phyloP scores from a whole-genome alignment of 2,888 invertebrate species.

The Eremobia ochroleuca region DNA sequence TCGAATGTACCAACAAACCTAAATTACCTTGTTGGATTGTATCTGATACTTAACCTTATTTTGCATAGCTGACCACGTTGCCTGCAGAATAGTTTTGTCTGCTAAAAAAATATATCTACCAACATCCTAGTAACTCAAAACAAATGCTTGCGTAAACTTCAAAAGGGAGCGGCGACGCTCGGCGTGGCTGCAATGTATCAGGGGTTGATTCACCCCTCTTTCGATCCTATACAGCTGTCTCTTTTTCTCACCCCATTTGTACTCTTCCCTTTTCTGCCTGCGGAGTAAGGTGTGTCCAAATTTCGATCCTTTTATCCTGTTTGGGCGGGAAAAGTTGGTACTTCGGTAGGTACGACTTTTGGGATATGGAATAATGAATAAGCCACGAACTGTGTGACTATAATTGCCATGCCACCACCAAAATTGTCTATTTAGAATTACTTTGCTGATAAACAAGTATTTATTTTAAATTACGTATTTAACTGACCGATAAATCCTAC shows the following conservation, averaged over 20 bases:
- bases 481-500: not conserved
- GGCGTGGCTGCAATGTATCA: constrained; percentile 81
- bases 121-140: constrained; percentile 24
- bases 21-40: constrained; percentile 19
- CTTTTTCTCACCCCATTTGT: constrained; percentile 83
- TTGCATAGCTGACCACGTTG: constrained; percentile 10
- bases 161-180: constrained; percentile 63
- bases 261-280: constrained; percentile 78
- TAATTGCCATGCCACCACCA: constrained; percentile 1
- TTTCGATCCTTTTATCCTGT: constrained; percentile 62
- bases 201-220: constrained; percentile 89
- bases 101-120: constrained; percentile 6
- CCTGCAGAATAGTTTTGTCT: constrained; percentile 2
- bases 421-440: not conserved
- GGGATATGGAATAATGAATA: constrained; percentile 22
- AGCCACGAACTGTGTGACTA: constrained; percentile 5
- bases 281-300: constrained; percentile 63
- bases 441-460: constrained; percentile 3
- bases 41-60: constrained; percentile 27
- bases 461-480: not conserved
- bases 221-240: constrained; percentile 80
- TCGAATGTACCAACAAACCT: not conserved
- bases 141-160: constrained; percentile 56
- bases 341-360: constrained; percentile 14
- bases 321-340: constrained; percentile 72